Evolutionary conservation across 1,140 invertebrate species (phyloP).

Genomic region (Saccostrea glomerata): DNA sequence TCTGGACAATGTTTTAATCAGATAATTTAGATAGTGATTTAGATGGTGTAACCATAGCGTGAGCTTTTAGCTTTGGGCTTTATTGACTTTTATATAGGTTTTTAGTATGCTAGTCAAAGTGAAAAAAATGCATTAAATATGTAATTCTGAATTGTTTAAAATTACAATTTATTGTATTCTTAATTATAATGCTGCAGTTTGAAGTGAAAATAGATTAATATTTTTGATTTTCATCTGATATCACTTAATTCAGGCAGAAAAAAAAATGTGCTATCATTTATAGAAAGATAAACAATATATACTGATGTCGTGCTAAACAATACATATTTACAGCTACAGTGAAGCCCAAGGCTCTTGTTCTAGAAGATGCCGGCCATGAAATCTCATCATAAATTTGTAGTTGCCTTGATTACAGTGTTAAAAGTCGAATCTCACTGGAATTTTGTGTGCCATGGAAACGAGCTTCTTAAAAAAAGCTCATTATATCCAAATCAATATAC

Average conservation of each 20-base stretch:
- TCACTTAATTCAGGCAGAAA: background rate
- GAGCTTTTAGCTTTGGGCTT: constrained; percentile 5
- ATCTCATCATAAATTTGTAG: constrained; percentile 29
- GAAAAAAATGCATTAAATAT: background rate
- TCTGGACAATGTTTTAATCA: constrained; percentile 18
- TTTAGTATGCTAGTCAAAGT: constrained; percentile 7
- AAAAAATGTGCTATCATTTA: background rate
- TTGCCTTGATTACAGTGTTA: constrained; percentile 30
- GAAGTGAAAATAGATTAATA: background rate
- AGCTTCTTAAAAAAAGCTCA: constrained; percentile 9
- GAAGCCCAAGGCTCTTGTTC: constrained; percentile 8
- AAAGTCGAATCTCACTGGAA: constrained; percentile 31
- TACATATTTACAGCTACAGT: constrained; percentile 26
- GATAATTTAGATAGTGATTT: constrained; percentile 25
- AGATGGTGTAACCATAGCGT: background rate
- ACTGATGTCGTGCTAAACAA: constrained; percentile 2
- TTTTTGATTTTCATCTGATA: background rate
- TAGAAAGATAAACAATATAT: background rate
- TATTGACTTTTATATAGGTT: background rate
- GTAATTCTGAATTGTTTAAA: background rate
- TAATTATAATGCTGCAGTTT: background rate
- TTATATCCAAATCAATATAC: constrained; percentile 29
- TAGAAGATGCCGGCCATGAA: background rate
- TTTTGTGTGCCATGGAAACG: constrained; percentile 30
- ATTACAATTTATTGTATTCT: background rate